These are phyloP conservation scores for Drosophila borealis DNA, from an alignment of 2,888 invertebrate genomes.

Conservation along the genomic window DNA sequence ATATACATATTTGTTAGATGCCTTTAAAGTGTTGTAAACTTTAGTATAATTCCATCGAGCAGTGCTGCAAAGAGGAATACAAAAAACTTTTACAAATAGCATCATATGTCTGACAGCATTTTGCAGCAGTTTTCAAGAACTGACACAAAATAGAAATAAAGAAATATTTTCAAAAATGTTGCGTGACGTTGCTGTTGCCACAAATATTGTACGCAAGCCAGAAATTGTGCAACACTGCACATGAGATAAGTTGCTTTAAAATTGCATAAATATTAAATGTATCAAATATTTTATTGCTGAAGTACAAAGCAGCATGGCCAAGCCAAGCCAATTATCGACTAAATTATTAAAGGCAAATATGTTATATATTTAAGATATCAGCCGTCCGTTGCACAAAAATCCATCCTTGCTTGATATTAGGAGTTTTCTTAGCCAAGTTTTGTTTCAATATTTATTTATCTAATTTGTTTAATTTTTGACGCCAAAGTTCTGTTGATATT, in stretches of 20 bases:
- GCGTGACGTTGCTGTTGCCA: not conserved
- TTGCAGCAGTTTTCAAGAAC: constrained; percentile 1
- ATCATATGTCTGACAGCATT: constrained; percentile 1
- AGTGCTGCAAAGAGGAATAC: not conserved
- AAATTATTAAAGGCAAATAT: too few relatives aligned
- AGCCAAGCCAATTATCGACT: too few relatives aligned
- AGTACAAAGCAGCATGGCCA: too few relatives aligned
- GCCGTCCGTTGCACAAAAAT: too few relatives aligned
- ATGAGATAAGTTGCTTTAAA: not conserved
- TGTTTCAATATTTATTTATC: too few relatives aligned
- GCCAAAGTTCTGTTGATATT: too few relatives aligned
- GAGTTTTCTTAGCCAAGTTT: too few relatives aligned
- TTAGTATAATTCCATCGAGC: not conserved
- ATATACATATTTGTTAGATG: too few relatives aligned
- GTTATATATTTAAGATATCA: not conserved
- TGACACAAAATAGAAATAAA: constrained; percentile 1
- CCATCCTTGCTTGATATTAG: too few relatives aligned
- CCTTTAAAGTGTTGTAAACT: not conserved
- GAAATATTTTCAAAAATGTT: not conserved
- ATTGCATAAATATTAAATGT: not conserved
- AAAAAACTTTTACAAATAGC: not conserved
- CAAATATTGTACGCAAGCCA: not conserved
- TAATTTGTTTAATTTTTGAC: too few relatives aligned
- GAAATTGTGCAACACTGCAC: not conserved
- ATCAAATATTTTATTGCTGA: not conserved